Conservation (phyloP, 2,888 invertebrate species). For the Corbicula japonica region DNA sequence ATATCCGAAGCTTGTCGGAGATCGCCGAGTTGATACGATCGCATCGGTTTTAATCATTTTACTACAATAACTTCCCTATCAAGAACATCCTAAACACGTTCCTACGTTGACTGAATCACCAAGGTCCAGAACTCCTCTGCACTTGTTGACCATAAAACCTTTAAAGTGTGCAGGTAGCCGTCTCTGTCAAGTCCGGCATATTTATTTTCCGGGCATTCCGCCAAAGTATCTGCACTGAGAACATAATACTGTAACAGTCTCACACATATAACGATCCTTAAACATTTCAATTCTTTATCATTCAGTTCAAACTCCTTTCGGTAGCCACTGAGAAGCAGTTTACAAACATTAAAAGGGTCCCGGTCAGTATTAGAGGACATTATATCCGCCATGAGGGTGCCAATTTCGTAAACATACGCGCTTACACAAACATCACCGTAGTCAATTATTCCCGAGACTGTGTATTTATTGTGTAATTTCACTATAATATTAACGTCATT, state of each 20-base stretch:
- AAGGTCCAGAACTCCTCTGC: too few species aligned
- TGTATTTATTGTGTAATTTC: conserved; percentile 24
- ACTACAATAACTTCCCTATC: too few species aligned
- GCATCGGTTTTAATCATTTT: too few species aligned
- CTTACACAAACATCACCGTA: conserved; percentile 53
- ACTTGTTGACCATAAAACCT: conserved; percentile 47
- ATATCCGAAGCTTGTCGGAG: too few species aligned
- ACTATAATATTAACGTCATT: conserved; percentile 48
- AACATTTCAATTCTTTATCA: conserved; percentile 22
- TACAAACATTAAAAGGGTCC: conserved; percentile 27
- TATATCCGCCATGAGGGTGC: conserved; percentile 51
- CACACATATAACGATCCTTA: conserved; percentile 41
- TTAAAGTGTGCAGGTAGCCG: conserved; percentile 19
- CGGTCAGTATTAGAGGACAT: conserved; percentile 30
- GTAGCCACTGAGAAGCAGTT: conserved; percentile 29
- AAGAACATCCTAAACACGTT: too few species aligned
- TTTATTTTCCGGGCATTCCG: conserved; percentile 41
- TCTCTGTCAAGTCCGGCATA: conserved; percentile 28
- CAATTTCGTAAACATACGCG: conserved; percentile 52
- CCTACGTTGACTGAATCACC: too few species aligned
- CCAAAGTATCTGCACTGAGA: conserved; percentile 24
- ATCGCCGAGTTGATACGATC: too few species aligned
- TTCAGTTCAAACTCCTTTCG: conserved; percentile 31
- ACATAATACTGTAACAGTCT: conserved; percentile 43
- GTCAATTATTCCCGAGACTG: conserved; percentile 45